phyloP scores from a whole-genome alignment of 1,140 invertebrate species.

The Agrilus planipennis region DNA sequence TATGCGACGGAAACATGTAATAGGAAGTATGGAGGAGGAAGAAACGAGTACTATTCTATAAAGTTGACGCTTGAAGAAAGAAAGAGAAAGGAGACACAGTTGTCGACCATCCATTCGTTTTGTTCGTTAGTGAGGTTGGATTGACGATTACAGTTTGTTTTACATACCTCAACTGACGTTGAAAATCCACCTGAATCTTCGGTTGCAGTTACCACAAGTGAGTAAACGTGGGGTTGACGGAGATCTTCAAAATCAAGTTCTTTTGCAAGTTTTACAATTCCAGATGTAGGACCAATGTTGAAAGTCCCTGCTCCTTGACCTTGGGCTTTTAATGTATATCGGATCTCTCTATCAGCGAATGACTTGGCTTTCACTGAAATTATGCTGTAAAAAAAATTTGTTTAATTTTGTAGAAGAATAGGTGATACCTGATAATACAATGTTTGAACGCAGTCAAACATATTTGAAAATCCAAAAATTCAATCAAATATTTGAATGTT shows the following conservation, averaged over 20 bases:
- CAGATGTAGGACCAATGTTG: constrained; percentile 86
- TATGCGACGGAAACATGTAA: too few relatives aligned
- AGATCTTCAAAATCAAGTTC: constrained; percentile 92
- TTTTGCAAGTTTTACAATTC: constrained; percentile 88
- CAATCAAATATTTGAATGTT: too few relatives aligned
- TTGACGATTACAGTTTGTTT: constrained; percentile 12
- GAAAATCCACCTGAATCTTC: constrained; percentile 94
- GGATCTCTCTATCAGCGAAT: constrained; percentile 87
- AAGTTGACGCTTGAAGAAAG: too few relatives aligned
- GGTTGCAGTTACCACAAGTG: constrained; percentile 82
- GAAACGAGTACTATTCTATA: too few relatives aligned
- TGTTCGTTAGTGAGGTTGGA: too few relatives aligned
- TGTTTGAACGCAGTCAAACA: too few relatives aligned
- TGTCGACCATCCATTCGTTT: too few relatives aligned
- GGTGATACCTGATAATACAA: too few relatives aligned
- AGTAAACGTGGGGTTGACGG: constrained; percentile 84
- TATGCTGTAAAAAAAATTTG: constrained; percentile 68
- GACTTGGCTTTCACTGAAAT: constrained; percentile 94
- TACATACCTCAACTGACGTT: constrained; percentile 83
- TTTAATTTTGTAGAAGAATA: too few relatives aligned
- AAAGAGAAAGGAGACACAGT: too few relatives aligned
- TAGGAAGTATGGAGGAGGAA: too few relatives aligned
- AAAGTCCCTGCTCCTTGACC: constrained; percentile 90
- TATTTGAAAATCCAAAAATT: too few relatives aligned
- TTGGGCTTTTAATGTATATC: constrained; percentile 86